Evolutionary conservation across 2,113 vertebrate genomes (phyloP), one percentile per base, ranked within the genome.

Genomic region (Donacobius atricapilla): DNA sequence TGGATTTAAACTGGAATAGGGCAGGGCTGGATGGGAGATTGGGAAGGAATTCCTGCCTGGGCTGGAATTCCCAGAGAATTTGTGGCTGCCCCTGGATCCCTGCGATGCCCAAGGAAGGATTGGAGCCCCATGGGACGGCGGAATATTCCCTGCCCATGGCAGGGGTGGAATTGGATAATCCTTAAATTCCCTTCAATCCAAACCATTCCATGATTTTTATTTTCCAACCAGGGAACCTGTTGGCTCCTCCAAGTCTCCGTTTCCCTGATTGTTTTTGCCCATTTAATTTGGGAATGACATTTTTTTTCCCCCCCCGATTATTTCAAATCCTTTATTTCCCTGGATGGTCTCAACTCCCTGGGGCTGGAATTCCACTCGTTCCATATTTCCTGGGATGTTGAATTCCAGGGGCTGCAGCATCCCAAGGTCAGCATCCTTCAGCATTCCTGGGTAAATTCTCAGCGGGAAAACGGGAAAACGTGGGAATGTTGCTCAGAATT

Each of bases 311-410:
- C 7, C 21, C 39, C 35, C 15, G 9, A 12, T 45, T 17, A 4
- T 60, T 76, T 39, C 15, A 45, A 75, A 35, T 35, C 47, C 24
- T 79, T 79, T 1, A 2, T 30, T 65, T 6, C 6, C 33, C 35
- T n/a, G 57, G n/a, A 21, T 42, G 30, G 10, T 22, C 21, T 39
- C 70, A 72, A 0, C 22, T 54, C 15, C 28, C 35, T 20, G 4
- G 35, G 68, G 37, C n/a, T 73, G 60, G 28, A 28, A 19, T 44
- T 79, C 17, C 22, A 12, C 61, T 35, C 44, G 12, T 15, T 21
- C 17, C 1, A 0, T 8, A 4, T 58, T 47, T 60, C 33, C 33
- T 20, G 66, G n/a, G 24, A 9, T 53, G 58, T 2, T 21, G 47
- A n/a, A 51, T 28, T 4, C 31, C 39, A 24, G 68, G 65, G 13